Base-by-base conservation (phyloP, 2,797 vertebrate genomes). In the Ceryle rudis region DNA sequence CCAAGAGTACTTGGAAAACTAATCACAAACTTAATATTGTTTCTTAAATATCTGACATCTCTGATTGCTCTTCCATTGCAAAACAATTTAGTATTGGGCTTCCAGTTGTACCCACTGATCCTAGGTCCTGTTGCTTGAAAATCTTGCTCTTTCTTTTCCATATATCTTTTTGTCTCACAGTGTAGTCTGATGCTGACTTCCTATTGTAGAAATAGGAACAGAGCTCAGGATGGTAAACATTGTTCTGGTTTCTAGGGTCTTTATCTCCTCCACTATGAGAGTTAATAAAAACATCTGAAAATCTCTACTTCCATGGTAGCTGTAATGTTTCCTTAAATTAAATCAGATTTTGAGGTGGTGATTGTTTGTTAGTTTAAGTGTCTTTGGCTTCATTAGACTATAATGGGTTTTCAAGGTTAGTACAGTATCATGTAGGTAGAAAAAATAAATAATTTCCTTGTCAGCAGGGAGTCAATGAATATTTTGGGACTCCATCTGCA, bases 371-470 rank as follows among this genome's bases (percentile, higher is more conserved):
- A 57, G 11, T 81, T 88, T 78, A 93, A 95, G 64, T 80, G 64
- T 44, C 61, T 91, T 85, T 95, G 89, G 93, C 74, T 84, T 96
- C 89, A 96, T 96, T 96, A 96, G 81, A 96, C 74, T 92, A 94
- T 92, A 97, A 96, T 94, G 81, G 86, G 74, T 91, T 97, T 96
- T 96, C 96, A 97, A 97, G 96, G 95, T 97, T 96, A 97, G 89
- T 81, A 93, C 67, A 94, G 92, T 82, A 95, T 96, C 93, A 94
- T 91, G 95, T 96, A 96, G 95, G 96, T 97, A 96, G 90, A 89
- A 96, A 96, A 87, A 97, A 97, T 97, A 97, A 97, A 97, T 97
- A 97, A 97, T 97, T 96, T 96, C 44, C 84, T 94, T 95, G 89
- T 92, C 96, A 97, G 95, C 93, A 91, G 95, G 96, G 91, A 95